Percentiles rank a stretch among this genome's conserved stretches.
Conservation (phyloP, 1,140 invertebrate genomes). For the Agrilus planipennis region DNA sequence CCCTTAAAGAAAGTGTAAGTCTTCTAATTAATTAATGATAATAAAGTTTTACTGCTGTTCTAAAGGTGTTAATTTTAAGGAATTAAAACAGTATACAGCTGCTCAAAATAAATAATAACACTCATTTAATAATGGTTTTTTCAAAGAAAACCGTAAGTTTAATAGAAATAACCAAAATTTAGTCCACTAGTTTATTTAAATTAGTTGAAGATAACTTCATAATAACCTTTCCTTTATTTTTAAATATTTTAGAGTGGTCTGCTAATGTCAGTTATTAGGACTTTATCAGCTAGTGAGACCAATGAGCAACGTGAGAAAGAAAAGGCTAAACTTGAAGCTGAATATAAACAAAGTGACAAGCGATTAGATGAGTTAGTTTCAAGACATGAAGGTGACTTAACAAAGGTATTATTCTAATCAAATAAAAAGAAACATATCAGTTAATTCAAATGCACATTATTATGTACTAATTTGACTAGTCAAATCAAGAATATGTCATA, state of each 20-base stretch:
- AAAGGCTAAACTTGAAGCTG: conserved; percentile 84
- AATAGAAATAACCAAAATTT: too few species aligned
- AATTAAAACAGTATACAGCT: too few species aligned
- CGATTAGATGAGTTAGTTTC: conserved; percentile 79
- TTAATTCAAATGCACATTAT: too few species aligned
- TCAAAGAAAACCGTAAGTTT: too few species aligned
- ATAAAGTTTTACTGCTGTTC: too few species aligned
- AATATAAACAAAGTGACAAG: conserved; percentile 83
- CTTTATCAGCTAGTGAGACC: conserved; percentile 82
- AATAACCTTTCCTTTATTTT: conserved; percentile 4
- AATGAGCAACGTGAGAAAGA: conserved; percentile 91
- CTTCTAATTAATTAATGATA: conserved; percentile 6
- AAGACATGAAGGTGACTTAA: conserved; percentile 77
- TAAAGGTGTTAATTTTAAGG: too few species aligned
- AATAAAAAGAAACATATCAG: too few species aligned
- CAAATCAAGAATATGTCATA: too few species aligned
- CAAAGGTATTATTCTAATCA: conserved; percentile 50
- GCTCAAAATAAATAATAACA: too few species aligned
- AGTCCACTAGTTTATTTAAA: conserved; percentile 7
- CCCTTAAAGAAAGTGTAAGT: conserved; percentile 67
- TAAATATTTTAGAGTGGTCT: conserved; percentile 59
- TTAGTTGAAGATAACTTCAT: conserved; percentile 16
- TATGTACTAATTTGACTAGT: too few species aligned
- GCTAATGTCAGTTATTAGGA: conserved; percentile 85
- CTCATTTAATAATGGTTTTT: too few species aligned